Base-by-base conservation (phyloP, 1,140 invertebrate genomes). In the Meloidogyne hapla region DNA sequence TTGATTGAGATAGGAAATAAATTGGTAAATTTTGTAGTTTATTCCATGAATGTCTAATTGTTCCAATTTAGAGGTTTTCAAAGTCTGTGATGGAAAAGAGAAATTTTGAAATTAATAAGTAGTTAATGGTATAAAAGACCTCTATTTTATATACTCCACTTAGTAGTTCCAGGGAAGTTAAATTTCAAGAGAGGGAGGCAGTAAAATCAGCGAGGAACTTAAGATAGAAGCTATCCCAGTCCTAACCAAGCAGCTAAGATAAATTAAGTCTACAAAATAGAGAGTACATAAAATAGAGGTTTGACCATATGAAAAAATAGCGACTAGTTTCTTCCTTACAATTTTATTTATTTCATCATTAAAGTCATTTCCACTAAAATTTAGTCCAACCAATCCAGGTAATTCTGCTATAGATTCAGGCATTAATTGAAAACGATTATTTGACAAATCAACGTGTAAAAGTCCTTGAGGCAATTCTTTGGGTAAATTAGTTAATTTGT, bases 351-450 rank as follows among this genome's bases (percentile, higher is more conserved):
- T 33, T 33, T 42, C 69, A 18, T 33, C 69, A n/a, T 83, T 78
- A 56, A 85, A 81, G n/a, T 28, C n/a, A 64, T 85, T 85, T 10
- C 65, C 65, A 9, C 75, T 74, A n/a, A 85, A 26, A 69, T 85
- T 83, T 6, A 85, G 61, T n/a, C 68, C 61, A 8, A 80, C 69
- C 12, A 85, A 45, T 63, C 33, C 25, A 2, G 42, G 64, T 42
- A 85, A 71, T 33, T 75, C 72, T 0, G 76, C 76, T 15, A 85
- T 73, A 9, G 84, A 25, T 8, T 73, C 42, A 23, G 84, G 84
- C 13, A 85, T 75, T 23, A 25, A 42, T 26, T 42, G 28, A 42
- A 85, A 66, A 61, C 61, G 25, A 74, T 85, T 85, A 56, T 72
- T 61, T 25, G 83, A 80, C 48, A 85, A 28, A 72, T 84, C 83